These are phyloP conservation scores for Hippoglossus stenolepis DNA, from an alignment of 2,113 vertebrate species.

Conservation along the genomic window DNA sequence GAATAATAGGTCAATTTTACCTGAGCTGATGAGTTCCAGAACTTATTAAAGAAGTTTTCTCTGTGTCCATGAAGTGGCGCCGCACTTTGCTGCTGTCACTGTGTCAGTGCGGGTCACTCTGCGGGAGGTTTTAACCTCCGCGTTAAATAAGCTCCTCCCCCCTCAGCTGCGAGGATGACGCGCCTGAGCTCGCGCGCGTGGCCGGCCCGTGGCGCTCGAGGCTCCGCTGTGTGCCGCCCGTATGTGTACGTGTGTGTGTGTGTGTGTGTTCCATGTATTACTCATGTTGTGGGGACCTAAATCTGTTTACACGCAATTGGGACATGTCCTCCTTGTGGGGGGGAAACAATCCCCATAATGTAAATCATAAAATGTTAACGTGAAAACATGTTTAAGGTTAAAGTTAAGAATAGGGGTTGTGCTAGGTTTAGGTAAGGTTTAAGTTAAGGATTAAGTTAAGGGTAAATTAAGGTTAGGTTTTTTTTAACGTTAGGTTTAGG, in stretches of 20 bases:
- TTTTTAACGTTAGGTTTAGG: too few species aligned
- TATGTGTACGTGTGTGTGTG: background rate
- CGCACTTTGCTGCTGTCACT: constrained; percentile 7
- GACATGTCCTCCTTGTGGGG: too few species aligned
- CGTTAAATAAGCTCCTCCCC: constrained; percentile 60
- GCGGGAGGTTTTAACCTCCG: constrained; percentile 73
- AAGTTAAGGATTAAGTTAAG: too few species aligned
- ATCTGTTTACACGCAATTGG: too few species aligned
- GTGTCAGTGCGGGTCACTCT: constrained; percentile 55
- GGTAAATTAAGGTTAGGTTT: too few species aligned
- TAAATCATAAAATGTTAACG: too few species aligned
- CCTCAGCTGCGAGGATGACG: constrained; percentile 51
- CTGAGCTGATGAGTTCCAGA: constrained; percentile 25
- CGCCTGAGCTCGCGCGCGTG: constrained; percentile 71
- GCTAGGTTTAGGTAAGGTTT: background rate
- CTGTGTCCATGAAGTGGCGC: constrained; percentile 30
- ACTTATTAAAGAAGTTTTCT: constrained; percentile 14
- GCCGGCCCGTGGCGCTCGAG: constrained; percentile 81
- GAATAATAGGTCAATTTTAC: constrained; percentile 21
- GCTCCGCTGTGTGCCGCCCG: too few species aligned
- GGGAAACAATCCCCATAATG: too few species aligned
- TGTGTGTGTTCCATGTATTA: background rate
- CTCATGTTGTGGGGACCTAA: background rate
- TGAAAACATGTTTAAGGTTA: background rate
- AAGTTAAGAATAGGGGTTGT: background rate